Evolutionary conservation across 2,888 invertebrate species (phyloP).

Genomic region (Pilophorus perplexus): DNA sequence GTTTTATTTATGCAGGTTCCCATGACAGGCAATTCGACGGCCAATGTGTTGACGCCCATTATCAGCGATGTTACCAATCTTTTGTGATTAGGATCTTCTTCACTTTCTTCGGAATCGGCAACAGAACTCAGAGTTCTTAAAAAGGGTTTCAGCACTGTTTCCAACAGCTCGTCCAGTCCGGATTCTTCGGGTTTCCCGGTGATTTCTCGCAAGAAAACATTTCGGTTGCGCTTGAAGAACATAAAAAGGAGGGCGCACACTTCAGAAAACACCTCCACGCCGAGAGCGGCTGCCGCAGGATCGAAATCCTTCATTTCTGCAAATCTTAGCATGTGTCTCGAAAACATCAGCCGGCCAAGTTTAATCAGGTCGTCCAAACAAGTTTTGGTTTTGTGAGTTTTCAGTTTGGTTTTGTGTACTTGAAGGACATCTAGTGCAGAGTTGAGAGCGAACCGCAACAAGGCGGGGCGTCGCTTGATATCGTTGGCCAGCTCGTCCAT

Average conservation of each 20-base stretch:
- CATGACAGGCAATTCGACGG: slow-evolving; percentile 39
- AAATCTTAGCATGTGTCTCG: slow-evolving; percentile 49
- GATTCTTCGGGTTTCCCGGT: slow-evolving; percentile 43
- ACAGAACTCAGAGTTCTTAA: slow-evolving; percentile 35
- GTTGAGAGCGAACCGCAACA: slow-evolving; percentile 60
- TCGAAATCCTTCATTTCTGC: slow-evolving; percentile 60
- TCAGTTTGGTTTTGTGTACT: slow-evolving; percentile 13
- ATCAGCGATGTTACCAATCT: slow-evolving; percentile 49
- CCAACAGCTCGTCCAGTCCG: slow-evolving; percentile 45
- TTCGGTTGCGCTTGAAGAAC: slow-evolving; percentile 49
- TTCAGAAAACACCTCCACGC: slow-evolving; percentile 58
- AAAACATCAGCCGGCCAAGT: slow-evolving; percentile 51
- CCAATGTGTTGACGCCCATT: slow-evolving; percentile 32
- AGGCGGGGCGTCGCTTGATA: slow-evolving; percentile 57
- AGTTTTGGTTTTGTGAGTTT: slow-evolving; percentile 16
- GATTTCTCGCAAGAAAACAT: slow-evolving; percentile 9
- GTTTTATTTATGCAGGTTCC: slow-evolving; percentile 43
- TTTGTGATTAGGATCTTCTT: slow-evolving; percentile 51
- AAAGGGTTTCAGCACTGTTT: slow-evolving; percentile 38
- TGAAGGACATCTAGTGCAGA: slow-evolving; percentile 52
- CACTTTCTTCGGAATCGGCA: slow-evolving; percentile 50
- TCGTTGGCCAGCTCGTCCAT: slow-evolving; percentile 56
- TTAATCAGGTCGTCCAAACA: slow-evolving; percentile 18
- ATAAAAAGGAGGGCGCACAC: slow-evolving; percentile 49
- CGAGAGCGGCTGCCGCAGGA: slow-evolving; percentile 56